phyloP scores from a whole-genome alignment of 2,888 invertebrate species.

The Heliconius sara region DNA sequence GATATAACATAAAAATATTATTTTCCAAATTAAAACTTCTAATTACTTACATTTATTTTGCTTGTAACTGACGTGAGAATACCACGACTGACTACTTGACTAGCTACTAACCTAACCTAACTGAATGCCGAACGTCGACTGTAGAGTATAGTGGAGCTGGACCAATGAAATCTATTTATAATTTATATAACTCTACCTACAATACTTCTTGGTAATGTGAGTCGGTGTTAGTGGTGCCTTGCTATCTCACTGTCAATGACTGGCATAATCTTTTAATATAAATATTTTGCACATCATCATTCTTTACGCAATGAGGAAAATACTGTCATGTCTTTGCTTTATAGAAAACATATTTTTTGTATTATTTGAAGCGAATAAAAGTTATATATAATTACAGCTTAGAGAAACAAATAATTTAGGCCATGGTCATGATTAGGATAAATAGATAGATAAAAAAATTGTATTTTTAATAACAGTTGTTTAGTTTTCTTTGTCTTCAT shows the following conservation, averaged over 20 bases:
- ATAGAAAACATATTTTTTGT: neutral
- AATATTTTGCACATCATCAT: neutral
- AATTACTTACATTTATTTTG: neutral
- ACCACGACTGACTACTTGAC: neutral
- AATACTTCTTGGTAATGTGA: neutral
- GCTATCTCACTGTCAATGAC: neutral
- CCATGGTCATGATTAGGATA: no score
- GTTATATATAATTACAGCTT: neutral
- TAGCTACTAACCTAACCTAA: neutral
- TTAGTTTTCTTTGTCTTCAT: no score
- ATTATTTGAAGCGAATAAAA: neutral
- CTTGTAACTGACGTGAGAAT: neutral
- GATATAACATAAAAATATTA: neutral
- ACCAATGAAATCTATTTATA: neutral
- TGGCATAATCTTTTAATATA: neutral
- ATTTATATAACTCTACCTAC: conserved; percentile 1
- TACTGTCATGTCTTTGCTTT: neutral
- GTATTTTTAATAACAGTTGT: no score
- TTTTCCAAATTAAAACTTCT: neutral
- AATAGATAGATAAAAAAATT: no score
- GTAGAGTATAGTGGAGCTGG: neutral
- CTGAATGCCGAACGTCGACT: neutral
- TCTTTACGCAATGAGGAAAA: neutral
- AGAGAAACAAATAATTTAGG: neutral
- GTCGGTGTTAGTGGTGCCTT: neutral